Evolutionary conservation across 1,140 invertebrate species (phyloP), one percentile per base, ranked within the genome.

Genomic region (Piezodorus guildinii): DNA sequence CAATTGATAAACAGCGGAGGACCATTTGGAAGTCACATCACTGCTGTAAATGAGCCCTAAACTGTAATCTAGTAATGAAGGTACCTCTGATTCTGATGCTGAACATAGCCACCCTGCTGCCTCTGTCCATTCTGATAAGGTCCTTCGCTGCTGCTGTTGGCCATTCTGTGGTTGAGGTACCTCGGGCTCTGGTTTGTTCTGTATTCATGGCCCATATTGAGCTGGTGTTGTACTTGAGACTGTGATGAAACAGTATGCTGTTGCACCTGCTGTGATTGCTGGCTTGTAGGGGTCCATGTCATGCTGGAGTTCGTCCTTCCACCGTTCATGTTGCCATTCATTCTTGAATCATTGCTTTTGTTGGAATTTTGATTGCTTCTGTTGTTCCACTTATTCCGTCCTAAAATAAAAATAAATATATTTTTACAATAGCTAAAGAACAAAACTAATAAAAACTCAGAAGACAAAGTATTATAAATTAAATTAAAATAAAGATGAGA

Each of bases 171-270:
- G 43, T 62, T 27, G 15, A n/a, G 43, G 23, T 62, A 49, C 15
- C 25, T 23, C 17, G 23, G 60, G 43, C n/a, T n/a, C n/a, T n/a
- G n/a, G n/a, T n/a, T n/a, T n/a, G 3, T 39, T 39, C 14, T 27
- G 27, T 51, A 23, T 30, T 61, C 43, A 15, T 19, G 17, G 9
- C 17, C 52, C 17, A 45, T 62, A 43, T 30, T 14, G 34, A 30
- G 14, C 15, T 62, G 39, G 39, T 62, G 62, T 16, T 19, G 19
- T 27, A 59, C 59, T 65, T 51, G 51, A 60, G 51, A 43, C 30
- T 43, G n/a, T 46, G 27, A 43, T 23, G 60, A 27, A 19, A 27
- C n/a, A 25, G 46, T n/a, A 15, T 63, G 34, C 34, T 39, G 34
- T 10, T 49, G 46, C 5, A 19, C 14, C 21, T 49, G 52, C 12